Conservation (phyloP, 2,113 vertebrate species). For the Amphiprion ocellaris region DNA sequence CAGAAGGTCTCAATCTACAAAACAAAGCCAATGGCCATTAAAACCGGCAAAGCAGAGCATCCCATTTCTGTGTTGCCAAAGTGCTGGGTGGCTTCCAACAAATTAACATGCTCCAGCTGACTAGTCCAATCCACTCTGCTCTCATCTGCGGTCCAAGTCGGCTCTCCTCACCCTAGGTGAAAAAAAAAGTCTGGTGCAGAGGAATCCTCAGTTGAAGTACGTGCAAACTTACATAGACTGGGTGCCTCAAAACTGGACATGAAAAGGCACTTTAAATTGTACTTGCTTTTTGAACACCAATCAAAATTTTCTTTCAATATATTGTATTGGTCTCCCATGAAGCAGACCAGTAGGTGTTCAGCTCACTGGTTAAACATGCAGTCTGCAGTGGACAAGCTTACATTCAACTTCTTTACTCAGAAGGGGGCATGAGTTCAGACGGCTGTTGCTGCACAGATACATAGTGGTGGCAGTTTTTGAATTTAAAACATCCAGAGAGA, state of each 20-base stretch:
- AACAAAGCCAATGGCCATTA: conserved; percentile 56
- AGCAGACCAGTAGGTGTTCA: neutral
- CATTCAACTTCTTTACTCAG: too few relatives aligned
- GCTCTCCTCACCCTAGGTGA: conserved; percentile 25
- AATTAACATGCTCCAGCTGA: conserved; percentile 67
- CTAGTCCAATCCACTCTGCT: conserved; percentile 54
- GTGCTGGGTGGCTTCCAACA: conserved; percentile 66
- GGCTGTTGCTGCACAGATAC: too few relatives aligned
- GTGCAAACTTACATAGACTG: conserved; percentile 2
- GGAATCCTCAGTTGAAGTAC: conserved; percentile 31
- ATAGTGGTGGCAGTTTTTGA: too few relatives aligned
- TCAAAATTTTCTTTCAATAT: neutral
- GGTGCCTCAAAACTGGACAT: neutral
- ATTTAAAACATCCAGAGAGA: too few relatives aligned
- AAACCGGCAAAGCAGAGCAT: conserved; percentile 54
- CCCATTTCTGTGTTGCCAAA: conserved; percentile 62
- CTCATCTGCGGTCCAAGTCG: conserved; percentile 32
- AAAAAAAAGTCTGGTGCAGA: conserved; percentile 15
- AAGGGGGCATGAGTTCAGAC: too few relatives aligned
- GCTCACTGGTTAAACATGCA: neutral
- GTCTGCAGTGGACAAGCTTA: too few relatives aligned
- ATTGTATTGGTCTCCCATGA: neutral
- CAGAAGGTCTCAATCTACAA: conserved; percentile 43
- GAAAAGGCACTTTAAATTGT: neutral
- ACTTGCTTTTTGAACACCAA: conserved; percentile 2